Percentiles rank a stretch among this genome's conserved stretches.
These are phyloP conservation scores for Caenorhabditis doughertyi DNA, from an alignment of 2,888 invertebrate species.

Conservation along the genomic window DNA sequence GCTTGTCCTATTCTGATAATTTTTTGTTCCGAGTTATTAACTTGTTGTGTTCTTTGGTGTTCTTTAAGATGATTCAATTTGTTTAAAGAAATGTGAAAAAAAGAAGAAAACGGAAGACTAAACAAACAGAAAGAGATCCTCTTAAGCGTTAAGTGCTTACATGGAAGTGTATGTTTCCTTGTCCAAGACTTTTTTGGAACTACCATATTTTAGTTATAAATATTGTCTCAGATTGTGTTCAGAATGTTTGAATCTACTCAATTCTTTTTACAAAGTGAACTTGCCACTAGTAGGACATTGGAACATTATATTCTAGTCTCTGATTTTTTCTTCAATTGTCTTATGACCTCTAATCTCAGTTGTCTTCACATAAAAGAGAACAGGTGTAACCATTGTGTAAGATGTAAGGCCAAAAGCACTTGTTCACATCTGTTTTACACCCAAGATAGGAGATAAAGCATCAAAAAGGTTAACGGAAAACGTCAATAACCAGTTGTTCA, in stretches of 20 bases:
- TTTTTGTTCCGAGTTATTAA: neutral
- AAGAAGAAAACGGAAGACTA: slow-evolving; percentile 8
- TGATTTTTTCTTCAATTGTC: neutral
- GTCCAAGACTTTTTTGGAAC: no score
- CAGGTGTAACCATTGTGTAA: slow-evolving; percentile 48
- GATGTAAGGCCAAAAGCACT: slow-evolving; percentile 4
- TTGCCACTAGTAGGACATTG: neutral
- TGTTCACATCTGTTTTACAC: slow-evolving; percentile 51
- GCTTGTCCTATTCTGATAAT: slow-evolving; percentile 22
- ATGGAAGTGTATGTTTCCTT: slow-evolving; percentile 1
- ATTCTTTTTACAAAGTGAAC: neutral
- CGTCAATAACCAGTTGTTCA: slow-evolving; percentile 62
- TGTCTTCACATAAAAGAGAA: slow-evolving; percentile 1
- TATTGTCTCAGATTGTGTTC: no score
- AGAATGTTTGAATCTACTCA: neutral
- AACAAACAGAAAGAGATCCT: slow-evolving; percentile 15
- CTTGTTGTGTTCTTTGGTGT: neutral
- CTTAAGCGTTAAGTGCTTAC: slow-evolving; percentile 22
- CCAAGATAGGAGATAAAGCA: slow-evolving; percentile 49
- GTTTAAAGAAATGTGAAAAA: neutral
- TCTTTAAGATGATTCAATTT: neutral
- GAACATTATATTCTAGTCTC: slow-evolving; percentile 17
- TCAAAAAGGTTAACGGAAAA: slow-evolving; percentile 59
- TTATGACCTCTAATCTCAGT: slow-evolving; percentile 21
- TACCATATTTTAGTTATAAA: no score